Conservation (phyloP, 1,140 invertebrate genomes). For the Dreissena polymorpha region DNA sequence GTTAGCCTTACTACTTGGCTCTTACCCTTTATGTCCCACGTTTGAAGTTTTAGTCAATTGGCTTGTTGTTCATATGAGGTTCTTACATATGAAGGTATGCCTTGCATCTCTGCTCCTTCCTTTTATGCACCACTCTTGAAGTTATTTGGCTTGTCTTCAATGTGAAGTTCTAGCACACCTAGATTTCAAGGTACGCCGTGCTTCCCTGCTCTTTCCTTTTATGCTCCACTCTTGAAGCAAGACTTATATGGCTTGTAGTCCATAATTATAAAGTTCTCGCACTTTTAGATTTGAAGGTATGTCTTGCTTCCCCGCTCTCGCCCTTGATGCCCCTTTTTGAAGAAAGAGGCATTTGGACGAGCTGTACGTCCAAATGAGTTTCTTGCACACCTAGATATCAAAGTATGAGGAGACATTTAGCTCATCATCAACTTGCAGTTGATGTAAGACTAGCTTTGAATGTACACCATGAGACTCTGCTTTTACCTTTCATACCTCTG, state of each 20-base stretch:
- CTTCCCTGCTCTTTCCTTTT: slow-evolving; percentile 82
- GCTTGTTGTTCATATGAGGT: no score
- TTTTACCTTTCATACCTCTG: no score
- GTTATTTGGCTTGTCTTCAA: neutral
- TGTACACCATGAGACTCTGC: neutral
- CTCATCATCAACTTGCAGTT: neutral
- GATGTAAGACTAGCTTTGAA: neutral
- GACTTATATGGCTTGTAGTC: slow-evolving; percentile 77
- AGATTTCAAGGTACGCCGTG: no score
- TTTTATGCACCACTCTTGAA: no score
- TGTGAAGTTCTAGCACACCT: neutral
- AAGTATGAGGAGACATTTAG: slow-evolving; percentile 64
- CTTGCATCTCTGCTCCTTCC: no score
- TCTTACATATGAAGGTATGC: no score
- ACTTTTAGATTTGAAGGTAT: slow-evolving; percentile 70
- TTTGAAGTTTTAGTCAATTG: no score
- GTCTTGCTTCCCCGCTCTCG: neutral
- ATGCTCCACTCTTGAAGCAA: slow-evolving; percentile 70
- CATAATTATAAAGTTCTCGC: slow-evolving; percentile 82
- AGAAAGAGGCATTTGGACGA: neutral
- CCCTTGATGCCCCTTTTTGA: neutral
- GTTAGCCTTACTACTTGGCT: neutral
- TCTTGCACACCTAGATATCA: neutral
- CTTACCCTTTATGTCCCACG: no score
- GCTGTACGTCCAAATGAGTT: neutral